Base-by-base conservation (phyloP, 2,113 vertebrate genomes). In the Caretta caretta region DNA sequence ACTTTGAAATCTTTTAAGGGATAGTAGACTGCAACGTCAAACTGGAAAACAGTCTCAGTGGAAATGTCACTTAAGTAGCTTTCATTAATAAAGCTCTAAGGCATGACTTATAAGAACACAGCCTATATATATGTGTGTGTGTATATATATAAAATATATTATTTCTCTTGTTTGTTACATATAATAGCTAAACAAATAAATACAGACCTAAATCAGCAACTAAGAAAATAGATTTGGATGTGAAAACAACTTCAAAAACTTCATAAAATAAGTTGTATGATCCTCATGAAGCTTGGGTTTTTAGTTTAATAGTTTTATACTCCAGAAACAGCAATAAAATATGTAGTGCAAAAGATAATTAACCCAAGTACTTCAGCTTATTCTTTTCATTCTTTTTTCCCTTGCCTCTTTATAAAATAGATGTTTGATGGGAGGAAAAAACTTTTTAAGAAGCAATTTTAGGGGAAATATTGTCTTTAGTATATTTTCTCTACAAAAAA, bases 131-230 rank as follows among this genome's bases (percentile, higher is more conserved):
- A 7, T 53, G 9, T 49, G 6, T 48, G 10, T 49, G 8, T 49
- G 10, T 50, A 50, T 50, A 50, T 50, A 50, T 42, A 42, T 42
- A 50, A 50, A 84, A 20, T 1, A 2, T 35, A 78, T 91, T 88
- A 22, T 88, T 90, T 92, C 24, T 88, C 29, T 57, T 54, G 5
- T 42, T 82, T 46, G 87, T n/a, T 93, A 29, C 49, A 53, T 76
- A 12, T 87, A 79, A 79, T 48, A 42, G 42, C 38, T 42, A 48
- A 46, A 46, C 48, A 79, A 48, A 78, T 14, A 38, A 46, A 22
- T 48, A 24, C 22, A 14, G 20, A 78, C 38, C 31, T 59, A 49
- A 27, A 27, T 84, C 0, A 1, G 0, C 80, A 86, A 29, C 24
- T 16, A 48, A 0, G 46, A 87, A 38, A 31, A 31, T 50, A 50